Conservation (phyloP, 2,113 vertebrate species). For the Thryonomys swinderianus region DNA sequence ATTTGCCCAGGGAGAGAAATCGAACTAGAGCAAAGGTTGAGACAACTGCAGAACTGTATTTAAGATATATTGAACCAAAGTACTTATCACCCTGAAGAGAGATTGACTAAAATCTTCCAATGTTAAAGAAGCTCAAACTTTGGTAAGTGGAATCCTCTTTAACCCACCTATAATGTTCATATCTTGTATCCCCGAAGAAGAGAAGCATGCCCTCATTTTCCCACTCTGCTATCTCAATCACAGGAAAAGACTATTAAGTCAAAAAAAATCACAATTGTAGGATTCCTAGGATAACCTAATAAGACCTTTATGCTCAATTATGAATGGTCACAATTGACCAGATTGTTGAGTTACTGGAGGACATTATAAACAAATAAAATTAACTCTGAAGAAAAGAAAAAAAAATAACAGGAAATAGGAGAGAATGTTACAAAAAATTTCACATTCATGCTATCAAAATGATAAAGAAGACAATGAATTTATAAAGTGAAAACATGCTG, state of each 20-base stretch:
- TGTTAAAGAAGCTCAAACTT: background rate
- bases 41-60: background rate
- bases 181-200: background rate
- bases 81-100: background rate
- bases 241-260: background rate
- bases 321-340: background rate
- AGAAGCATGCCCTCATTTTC: background rate
- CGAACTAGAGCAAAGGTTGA: background rate
- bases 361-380: background rate
- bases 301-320: background rate
- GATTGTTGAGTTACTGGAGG: background rate
- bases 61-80: background rate
- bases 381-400: background rate
- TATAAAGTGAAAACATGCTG: slow-evolving; percentile 12
- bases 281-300: background rate
- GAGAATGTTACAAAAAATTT: background rate
- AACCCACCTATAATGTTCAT: background rate
- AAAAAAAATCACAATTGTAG: background rate
- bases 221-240: background rate
- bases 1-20: background rate
- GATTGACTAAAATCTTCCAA: background rate
- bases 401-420: background rate
- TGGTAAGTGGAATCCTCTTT: background rate
- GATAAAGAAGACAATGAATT: background rate
- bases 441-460: background rate